Conservation (phyloP, 1,140 invertebrate species). For the Drosophila micromelanica region DNA sequence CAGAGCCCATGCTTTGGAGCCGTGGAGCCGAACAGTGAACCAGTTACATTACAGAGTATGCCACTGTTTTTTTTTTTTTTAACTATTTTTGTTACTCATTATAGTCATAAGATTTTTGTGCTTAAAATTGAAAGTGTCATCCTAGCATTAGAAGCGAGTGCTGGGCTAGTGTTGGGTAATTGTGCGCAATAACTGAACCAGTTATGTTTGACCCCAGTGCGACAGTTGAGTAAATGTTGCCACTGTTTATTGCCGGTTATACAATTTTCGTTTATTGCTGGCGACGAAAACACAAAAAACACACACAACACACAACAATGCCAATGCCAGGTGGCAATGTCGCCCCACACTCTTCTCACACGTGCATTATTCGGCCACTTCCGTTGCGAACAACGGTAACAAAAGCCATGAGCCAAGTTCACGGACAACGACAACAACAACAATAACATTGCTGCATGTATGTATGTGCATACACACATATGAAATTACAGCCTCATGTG, state of each 20-base stretch:
- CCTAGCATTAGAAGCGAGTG: neutral
- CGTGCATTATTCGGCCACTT: conserved; percentile 53
- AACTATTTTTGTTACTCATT: no score
- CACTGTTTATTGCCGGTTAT: conserved; percentile 44
- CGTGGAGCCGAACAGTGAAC: no score
- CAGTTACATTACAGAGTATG: no score
- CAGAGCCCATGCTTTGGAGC: no score
- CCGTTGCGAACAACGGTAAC: conserved; percentile 57
- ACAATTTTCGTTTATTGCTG: conserved; percentile 33
- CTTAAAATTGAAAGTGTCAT: conserved; percentile 31
- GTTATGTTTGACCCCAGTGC: conserved; percentile 11
- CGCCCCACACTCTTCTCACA: conserved; percentile 5
- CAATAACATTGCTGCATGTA: conserved; percentile 30
- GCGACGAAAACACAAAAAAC: no score
- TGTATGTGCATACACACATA: neutral
- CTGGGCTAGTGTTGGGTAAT: conserved; percentile 4
- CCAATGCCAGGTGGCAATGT: conserved; percentile 13
- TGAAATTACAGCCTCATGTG: conserved; percentile 73
- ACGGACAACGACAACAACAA: conserved; percentile 31
- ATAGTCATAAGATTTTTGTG: no score
- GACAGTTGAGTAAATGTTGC: conserved; percentile 9
- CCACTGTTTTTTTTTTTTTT: no score
- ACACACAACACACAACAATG: conserved; percentile 1
- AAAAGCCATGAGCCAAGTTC: conserved; percentile 29
- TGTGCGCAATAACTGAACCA: conserved; percentile 21